A percentile compares a stretch with the other conserved stretches of the same genome.
Evolutionary conservation across 2,888 invertebrate species (phyloP).

Genomic region (Auanema sp.): DNA sequence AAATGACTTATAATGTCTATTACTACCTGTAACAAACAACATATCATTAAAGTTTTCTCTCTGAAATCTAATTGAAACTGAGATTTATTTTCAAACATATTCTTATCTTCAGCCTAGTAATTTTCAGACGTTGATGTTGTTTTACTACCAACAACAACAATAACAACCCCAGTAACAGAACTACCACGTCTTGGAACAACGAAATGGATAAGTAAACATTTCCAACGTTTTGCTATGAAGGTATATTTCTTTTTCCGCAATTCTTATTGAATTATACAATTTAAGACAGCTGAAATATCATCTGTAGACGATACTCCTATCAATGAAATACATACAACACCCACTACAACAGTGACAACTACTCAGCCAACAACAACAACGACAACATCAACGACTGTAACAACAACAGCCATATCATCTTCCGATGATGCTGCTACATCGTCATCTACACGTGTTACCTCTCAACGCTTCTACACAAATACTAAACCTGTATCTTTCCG

Average conservation of each 20-base stretch:
- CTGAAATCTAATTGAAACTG: too few relatives aligned
- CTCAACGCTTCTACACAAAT: slow-evolving; percentile 31
- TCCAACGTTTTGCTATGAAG: slow-evolving; percentile 1
- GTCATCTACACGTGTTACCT: slow-evolving; percentile 1
- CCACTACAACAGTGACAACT: slow-evolving; percentile 9
- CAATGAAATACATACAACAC: too few relatives aligned
- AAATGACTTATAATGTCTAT: too few relatives aligned
- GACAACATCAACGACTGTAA: slow-evolving; percentile 15
- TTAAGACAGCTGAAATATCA: slow-evolving; percentile 6
- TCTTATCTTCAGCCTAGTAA: too few relatives aligned
- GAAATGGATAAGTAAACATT: slow-evolving; percentile 7
- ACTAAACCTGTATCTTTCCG: slow-evolving; percentile 39
- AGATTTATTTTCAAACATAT: too few relatives aligned
- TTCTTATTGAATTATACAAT: not conserved
- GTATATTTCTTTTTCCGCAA: not conserved
- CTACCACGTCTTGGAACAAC: not conserved
- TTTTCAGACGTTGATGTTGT: too few relatives aligned
- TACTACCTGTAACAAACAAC: too few relatives aligned
- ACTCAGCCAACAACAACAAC: slow-evolving; percentile 15
- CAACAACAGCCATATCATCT: slow-evolving; percentile 16
- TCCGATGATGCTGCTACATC: slow-evolving; percentile 19
- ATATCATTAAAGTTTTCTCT: too few relatives aligned
- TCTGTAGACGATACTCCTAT: too few relatives aligned
- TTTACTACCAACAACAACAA: too few relatives aligned
- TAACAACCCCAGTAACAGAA: too few relatives aligned